Percentiles rank a stretch among this genome's conserved stretches.
Evolutionary conservation across 1,140 invertebrate genomes (phyloP).

Genomic region (Eumaeus atala): DNA sequence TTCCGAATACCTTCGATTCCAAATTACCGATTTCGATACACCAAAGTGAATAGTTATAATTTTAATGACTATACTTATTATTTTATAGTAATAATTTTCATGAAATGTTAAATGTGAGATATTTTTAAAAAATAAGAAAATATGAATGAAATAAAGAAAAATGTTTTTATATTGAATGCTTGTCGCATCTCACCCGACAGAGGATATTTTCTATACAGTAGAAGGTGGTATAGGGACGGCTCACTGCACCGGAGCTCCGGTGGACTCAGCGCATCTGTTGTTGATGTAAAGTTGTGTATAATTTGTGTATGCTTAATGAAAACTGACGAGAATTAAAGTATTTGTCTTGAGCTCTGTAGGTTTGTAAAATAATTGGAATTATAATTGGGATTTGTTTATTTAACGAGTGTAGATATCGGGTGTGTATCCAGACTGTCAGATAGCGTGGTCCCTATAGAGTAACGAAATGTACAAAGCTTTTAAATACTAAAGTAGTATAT

Average conservation of each 20-base stretch:
- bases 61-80: background rate
- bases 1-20: constrained; percentile 38
- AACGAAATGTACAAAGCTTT: constrained; percentile 10
- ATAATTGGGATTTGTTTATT: constrained; percentile 10
- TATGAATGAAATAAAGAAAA: background rate
- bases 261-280: background rate
- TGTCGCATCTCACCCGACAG: constrained; percentile 1
- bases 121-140: constrained; percentile 1
- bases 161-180: constrained; percentile 8
- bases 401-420: constrained; percentile 6
- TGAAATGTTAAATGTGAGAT: constrained; percentile 9
- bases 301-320: constrained; percentile 8
- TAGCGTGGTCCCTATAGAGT: constrained; percentile 7
- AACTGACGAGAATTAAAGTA: constrained; percentile 1
- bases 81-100: background rate
- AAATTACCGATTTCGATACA: constrained; percentile 19
- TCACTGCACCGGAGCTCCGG: too few relatives aligned
- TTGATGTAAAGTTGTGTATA: constrained; percentile 6
- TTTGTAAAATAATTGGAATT: constrained; percentile 4
- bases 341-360: constrained; percentile 7
- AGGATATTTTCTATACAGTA: constrained; percentile 8
- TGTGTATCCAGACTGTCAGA: constrained; percentile 3
- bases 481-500: constrained; percentile 10
- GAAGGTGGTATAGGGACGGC: background rate
- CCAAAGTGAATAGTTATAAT: constrained; percentile 10